Percentiles rank a stretch among this genome's conserved stretches.
phyloP scores from a whole-genome alignment of 2,113 vertebrate species.

The Xyliphius kryptos region DNA sequence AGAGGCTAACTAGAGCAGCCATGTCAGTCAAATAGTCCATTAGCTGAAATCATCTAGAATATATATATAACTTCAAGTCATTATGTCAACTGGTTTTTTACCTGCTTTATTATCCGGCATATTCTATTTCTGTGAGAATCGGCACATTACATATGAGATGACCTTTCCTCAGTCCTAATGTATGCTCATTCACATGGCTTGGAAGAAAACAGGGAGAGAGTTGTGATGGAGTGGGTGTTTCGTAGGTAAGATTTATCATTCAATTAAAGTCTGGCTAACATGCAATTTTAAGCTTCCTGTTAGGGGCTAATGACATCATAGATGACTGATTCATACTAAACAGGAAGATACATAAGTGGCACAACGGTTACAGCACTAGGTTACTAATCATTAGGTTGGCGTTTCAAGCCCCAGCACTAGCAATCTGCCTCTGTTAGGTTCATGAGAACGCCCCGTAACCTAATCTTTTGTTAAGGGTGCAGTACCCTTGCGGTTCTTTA shows the following conservation, averaged over 20 bases:
- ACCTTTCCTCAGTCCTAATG: background rate
- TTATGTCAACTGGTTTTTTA: background rate
- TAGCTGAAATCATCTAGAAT: background rate
- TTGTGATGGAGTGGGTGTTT: conserved; percentile 33
- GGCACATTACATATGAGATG: background rate
- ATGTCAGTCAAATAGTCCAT: background rate
- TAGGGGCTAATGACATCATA: conserved; percentile 19
- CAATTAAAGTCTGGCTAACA: conserved; percentile 44
- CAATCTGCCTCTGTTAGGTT: no score
- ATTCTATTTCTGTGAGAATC: background rate
- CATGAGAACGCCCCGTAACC: no score
- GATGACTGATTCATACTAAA: no score
- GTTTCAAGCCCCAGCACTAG: no score
- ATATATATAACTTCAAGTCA: background rate
- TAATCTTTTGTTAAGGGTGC: no score
- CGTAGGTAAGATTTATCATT: conserved; percentile 54
- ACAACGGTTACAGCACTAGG: no score
- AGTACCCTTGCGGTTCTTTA: no score
- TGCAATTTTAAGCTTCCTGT: conserved; percentile 43
- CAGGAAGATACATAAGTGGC: no score
- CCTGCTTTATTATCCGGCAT: background rate
- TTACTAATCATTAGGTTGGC: no score
- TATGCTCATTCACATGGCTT: conserved; percentile 1
- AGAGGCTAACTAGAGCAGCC: conserved; percentile 1
- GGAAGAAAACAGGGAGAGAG: background rate